These are phyloP conservation scores for Urosaurus nigricauda DNA, from an alignment of 2,797 vertebrate genomes.

Conservation along the genomic window DNA sequence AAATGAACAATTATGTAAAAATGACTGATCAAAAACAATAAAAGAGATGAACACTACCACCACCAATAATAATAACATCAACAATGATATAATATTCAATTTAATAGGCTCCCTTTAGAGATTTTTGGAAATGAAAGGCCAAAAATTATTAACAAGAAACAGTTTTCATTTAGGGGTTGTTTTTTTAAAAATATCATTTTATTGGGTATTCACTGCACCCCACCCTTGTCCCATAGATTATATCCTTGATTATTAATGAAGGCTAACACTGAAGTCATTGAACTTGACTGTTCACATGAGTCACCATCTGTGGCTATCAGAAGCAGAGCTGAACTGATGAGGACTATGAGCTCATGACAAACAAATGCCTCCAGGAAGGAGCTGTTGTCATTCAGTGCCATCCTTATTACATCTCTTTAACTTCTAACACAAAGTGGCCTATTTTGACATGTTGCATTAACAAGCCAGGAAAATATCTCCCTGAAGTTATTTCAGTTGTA, in stretches of 20 bases:
- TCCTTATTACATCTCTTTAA: constrained; percentile 38
- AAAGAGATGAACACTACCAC: background rate
- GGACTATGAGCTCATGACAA: constrained; percentile 36
- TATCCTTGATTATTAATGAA: background rate
- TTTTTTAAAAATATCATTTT: background rate
- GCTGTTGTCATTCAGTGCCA: constrained; percentile 41
- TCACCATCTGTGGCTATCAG: constrained; percentile 48
- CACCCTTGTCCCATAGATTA: background rate
- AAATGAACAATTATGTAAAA: background rate
- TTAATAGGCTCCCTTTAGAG: background rate
- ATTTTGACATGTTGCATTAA: constrained; percentile 37
- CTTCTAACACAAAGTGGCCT: constrained; percentile 29
- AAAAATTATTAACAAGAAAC: constrained; percentile 7
- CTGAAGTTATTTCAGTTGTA: constrained; percentile 46
- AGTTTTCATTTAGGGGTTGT: background rate
- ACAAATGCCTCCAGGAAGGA: constrained; percentile 49
- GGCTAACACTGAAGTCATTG: background rate
- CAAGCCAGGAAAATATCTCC: constrained; percentile 43
- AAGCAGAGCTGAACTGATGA: constrained; percentile 36
- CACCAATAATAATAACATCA: background rate
- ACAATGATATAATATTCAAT: background rate
- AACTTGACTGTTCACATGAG: constrained; percentile 5
- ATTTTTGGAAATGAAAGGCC: background rate
- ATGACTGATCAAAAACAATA: background rate
- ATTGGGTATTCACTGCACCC: background rate